Base-by-base conservation (phyloP, 2,888 invertebrate genomes). In the Byasa hedistus region DNA sequence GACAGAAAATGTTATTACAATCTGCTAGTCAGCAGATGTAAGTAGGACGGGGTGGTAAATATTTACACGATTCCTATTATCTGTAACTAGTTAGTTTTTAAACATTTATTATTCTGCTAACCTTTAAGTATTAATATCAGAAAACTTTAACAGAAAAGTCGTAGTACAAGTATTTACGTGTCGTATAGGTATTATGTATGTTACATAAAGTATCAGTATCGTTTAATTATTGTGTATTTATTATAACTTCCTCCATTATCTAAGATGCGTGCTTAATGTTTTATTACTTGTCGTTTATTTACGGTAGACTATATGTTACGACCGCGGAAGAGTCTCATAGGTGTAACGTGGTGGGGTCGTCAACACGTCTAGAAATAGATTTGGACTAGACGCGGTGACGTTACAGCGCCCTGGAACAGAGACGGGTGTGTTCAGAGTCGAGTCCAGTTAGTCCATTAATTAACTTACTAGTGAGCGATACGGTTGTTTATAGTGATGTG, bases 361-460 rank as follows among this genome's bases (percentile, higher is more conserved):
- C 85, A 86, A 80, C 86, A 83, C 81, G 73, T 73, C 76, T 80
- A 73, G 75, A 85, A 87, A 89, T 87, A 88, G 86, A 84, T 73
- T 73, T 52, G 61, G 27, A 72, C 77, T 84, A 83, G 84, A 83
- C 81, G 74, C 67, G 54, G 67, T 68, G 69, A 68, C 71, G 75
- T 71, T 76, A 75, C 72, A 69, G 71, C 72, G 66, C 69, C 75
- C 77, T 83, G 84, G 83, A 83, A 83, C 57, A 66, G 61, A 24
- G 21, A 10, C 15, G 2, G 44, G 23, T 21, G 27, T 15, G 54
- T 52, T 19, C 39, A 55, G 39, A 58, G 55, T 23, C 54, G 58
- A 21, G 44, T 27, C 4, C 21, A 21, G 52, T 21, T 21, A 5
- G 52, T 21, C 2, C 19, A 52, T 52, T 8, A 52, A 21, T 39